Evolutionary conservation across 2,113 vertebrate species (phyloP).

Genomic region (Enhydra lutris): DNA sequence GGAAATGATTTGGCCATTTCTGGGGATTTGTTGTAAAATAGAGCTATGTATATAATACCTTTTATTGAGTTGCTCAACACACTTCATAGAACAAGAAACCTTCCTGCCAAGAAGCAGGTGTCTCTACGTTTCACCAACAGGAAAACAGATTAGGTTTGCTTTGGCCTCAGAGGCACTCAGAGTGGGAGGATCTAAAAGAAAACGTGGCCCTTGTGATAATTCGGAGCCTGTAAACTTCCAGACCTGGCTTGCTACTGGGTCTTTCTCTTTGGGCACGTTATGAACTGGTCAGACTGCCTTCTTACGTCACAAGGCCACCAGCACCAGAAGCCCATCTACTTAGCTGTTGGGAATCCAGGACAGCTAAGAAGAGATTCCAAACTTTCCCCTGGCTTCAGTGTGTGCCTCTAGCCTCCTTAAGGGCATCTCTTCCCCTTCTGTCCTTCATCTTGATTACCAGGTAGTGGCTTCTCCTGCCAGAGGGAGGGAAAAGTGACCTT

Average conservation of each 20-base stretch:
- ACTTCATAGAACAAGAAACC: conserved; percentile 53
- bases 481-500: not conserved
- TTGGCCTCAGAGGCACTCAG: not conserved
- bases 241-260: not conserved
- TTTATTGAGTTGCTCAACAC: conserved; percentile 46
- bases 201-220: not conserved
- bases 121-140: not conserved
- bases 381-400: not conserved
- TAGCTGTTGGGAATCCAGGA: not conserved
- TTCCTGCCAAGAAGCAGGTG: conserved; percentile 28
- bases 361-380: not conserved
- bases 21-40: conserved; percentile 66
- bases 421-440: not conserved
- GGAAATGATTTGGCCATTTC: conserved; percentile 70
- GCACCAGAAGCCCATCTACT: not conserved
- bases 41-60: conserved; percentile 7
- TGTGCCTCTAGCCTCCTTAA: not conserved
- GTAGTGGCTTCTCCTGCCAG: not conserved
- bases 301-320: not conserved
- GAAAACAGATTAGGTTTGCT: not conserved
- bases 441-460: not conserved
- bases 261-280: not conserved
- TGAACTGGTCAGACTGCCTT: not conserved
- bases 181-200: not conserved
- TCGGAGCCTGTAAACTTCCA: not conserved